Evolutionary conservation across 1,140 invertebrate species (phyloP), one percentile per base, ranked within the genome.

Genomic region (Neelides sp.): DNA sequence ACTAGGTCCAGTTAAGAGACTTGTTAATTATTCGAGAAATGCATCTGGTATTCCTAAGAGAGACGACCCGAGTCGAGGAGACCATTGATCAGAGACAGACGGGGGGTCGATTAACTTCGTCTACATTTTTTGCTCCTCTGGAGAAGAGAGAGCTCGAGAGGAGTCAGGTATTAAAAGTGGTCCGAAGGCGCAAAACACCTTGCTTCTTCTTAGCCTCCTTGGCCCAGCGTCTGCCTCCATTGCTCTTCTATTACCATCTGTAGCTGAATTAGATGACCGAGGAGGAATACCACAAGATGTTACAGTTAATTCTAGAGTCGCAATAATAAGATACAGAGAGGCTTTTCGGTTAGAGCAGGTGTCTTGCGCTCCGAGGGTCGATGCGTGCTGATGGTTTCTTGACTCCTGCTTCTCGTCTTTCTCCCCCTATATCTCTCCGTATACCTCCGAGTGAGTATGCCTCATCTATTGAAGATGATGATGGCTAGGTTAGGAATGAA

Each of bases 221-320:
- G 19, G 8, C 15, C 3, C 40, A 4, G 34, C 35, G 46, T 24
- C 27, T 27, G 24, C 10, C n/a, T n/a, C n/a, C n/a, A n/a, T n/a
- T n/a, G n/a, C n/a, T n/a, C n/a, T n/a, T n/a, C 28, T 47, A 12
- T 3, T 12, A 42, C 48, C 48, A 50, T 50, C 37, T 50, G 48
- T 30, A 50, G 37, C 43, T 7, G 26, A 42, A 23, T 12, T 42
- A 22, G 48, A 32, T 50, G 28, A 20, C 15, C 12, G 7, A 15
- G 19, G 26, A 15, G 17, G 17, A 10, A 44, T 27, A 54, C 26
- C 37, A 50, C 52, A 54, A 54, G 52, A 54, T 54, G 52, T 50
- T 54, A 54, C 52, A 54, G 52, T 54, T 54, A 54, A 54, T 54
- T 42, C 30, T 36, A 53, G 26, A 45, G 36, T 47, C 44, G 24